A percentile compares a stretch with the other conserved stretches of the same genome.
phyloP scores from a whole-genome alignment of 2,888 invertebrate genomes.

The Gasteruption jaculator region DNA sequence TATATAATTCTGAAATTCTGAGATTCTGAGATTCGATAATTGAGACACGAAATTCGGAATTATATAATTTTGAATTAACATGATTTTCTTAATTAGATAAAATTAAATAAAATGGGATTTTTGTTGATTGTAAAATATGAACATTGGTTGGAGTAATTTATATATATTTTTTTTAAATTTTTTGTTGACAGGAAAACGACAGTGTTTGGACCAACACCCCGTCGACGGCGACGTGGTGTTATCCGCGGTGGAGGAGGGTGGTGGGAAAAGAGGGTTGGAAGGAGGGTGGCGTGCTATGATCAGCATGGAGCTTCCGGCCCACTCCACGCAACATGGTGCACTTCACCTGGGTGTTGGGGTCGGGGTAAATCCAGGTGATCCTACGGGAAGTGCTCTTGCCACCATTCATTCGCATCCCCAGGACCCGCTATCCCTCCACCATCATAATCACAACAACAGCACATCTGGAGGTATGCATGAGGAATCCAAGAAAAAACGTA shows the following conservation, averaged over 20 bases:
- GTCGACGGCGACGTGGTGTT: slow-evolving; percentile 37
- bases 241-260: slow-evolving; percentile 35
- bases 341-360: slow-evolving; percentile 41
- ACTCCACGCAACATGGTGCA: slow-evolving; percentile 46
- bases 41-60: too few species aligned
- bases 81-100: too few species aligned
- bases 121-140: neutral
- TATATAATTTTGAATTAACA: too few species aligned
- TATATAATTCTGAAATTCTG: too few species aligned
- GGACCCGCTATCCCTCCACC: slow-evolving; percentile 44
- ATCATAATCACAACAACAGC: slow-evolving; percentile 41
- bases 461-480: slow-evolving; percentile 49
- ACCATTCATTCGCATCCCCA: slow-evolving; percentile 47
- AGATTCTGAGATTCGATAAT: too few species aligned
- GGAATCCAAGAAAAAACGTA: slow-evolving; percentile 49
- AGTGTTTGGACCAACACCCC: slow-evolving; percentile 34
- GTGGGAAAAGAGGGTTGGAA: slow-evolving; percentile 36
- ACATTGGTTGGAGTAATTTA: slow-evolving; percentile 1
- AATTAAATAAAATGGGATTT: slow-evolving; percentile 1
- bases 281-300: slow-evolving; percentile 47
- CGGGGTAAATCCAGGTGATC: slow-evolving; percentile 41
- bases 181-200: slow-evolving; percentile 16
- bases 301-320: slow-evolving; percentile 49
- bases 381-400: slow-evolving; percentile 40
- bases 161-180: slow-evolving; percentile 9